Evolutionary conservation across 30 jellyfish, hydroid and myxozoan genomes (phyloP), one percentile per base, ranked within the genome.

Genomic region (Catostylus mosaicus): DNA sequence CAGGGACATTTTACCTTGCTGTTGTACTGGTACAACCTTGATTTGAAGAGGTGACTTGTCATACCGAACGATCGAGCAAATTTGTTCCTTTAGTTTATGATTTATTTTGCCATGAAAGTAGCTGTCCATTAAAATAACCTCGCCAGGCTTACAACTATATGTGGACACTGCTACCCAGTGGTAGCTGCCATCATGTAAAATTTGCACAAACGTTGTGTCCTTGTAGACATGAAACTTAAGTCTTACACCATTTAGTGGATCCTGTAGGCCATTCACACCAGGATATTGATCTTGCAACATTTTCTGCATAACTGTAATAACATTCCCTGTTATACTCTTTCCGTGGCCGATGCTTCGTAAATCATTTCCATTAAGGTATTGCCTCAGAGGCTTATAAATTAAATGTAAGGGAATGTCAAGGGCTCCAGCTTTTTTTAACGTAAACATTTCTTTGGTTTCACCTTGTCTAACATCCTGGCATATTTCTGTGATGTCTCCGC

Each of bases 121-220:
- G n/a, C n/a, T n/a, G n/a, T n/a, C n/a, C n/a, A n/a, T n/a, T n/a
- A n/a, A n/a, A n/a, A n/a, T n/a, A n/a, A n/a, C n/a, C 62, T 78
- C 89, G 0, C 77, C 89, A 33, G 76, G 79, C 47, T 57, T 34
- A 68, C 89, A 78, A 37, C 37, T 70, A 32, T 36, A 64, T 14
- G 66, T 64, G 91, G 76, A 37, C 38, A 80, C 82, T 23, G 75
- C 72, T 22, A 80, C 64, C 91, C 91, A 80, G 69, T 80, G 91
- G 40, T 30, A 80, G 51, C 73, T 67, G 12, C 84, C 91, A 45
- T 65, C 75, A 30, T 80, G 91, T 45, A 80, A 57, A 11, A 65
- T 67, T 64, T 80, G 91, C 50, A 69, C 67, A 43, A 80, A 80
- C 20, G 72, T 56, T 27, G 22, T 61, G 18, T 46, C 78, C 51